Evolutionary conservation across 23 tunicate genomes (phyloP).

Genomic region (Halocynthia aurantium): DNA sequence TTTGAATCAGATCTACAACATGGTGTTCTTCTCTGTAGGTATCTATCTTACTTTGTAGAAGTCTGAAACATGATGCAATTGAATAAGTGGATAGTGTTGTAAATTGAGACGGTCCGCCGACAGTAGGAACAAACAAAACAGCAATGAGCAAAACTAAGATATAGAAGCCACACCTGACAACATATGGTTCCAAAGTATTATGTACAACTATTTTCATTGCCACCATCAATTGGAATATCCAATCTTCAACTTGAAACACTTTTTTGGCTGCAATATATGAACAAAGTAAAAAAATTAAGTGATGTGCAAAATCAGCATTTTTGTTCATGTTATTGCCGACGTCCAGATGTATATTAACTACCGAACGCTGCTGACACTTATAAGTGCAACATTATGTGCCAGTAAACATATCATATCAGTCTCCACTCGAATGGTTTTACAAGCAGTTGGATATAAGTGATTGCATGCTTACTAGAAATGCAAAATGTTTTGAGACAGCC

Average conservation of each 20-base stretch:
- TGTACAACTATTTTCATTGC: slow-evolving; percentile 44
- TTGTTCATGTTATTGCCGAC: too few relatives aligned
- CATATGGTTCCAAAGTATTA: slow-evolving; percentile 73
- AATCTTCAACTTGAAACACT: slow-evolving; percentile 53
- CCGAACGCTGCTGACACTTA: too few relatives aligned
- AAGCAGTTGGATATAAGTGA: not conserved
- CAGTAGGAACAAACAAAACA: not conserved
- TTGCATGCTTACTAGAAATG: too few relatives aligned
- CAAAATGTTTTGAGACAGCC: too few relatives aligned
- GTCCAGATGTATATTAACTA: too few relatives aligned
- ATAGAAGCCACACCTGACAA: slow-evolving; percentile 27
- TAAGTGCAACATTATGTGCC: not conserved
- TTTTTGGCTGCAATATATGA: slow-evolving; percentile 22
- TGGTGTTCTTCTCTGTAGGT: slow-evolving; percentile 76
- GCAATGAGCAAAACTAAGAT: not conserved
- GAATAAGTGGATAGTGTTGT: too few relatives aligned
- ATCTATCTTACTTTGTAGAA: slow-evolving; percentile 46
- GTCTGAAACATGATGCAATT: slow-evolving; percentile 23
- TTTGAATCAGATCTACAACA: slow-evolving; percentile 61
- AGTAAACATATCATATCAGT: not conserved
- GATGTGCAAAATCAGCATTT: too few relatives aligned
- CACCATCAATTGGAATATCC: slow-evolving; percentile 61
- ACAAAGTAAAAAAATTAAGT: not conserved
- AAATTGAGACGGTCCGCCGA: too few relatives aligned
- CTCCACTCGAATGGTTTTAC: not conserved